phyloP scores from a whole-genome alignment of 2,797 vertebrate genomes.

The Brotula barbata region DNA sequence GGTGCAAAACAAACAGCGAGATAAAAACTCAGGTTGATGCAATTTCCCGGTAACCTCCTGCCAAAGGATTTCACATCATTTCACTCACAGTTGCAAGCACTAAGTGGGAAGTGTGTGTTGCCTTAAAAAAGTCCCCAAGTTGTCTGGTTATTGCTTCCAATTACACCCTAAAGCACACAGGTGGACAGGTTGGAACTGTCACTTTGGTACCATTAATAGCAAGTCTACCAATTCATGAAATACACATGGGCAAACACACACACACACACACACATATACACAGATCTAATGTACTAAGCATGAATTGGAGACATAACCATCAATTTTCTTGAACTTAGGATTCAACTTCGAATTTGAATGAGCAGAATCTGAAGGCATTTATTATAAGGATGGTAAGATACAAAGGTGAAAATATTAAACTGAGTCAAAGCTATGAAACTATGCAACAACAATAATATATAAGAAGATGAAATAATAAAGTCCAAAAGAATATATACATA shows the following conservation, averaged over 20 bases:
- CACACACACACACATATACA: not conserved
- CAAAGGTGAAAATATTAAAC: too few species aligned
- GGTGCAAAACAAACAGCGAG: not conserved
- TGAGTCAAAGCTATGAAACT: too few species aligned
- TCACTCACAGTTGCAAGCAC: not conserved
- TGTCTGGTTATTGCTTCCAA: constrained; percentile 6
- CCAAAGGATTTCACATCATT: not conserved
- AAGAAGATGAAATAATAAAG: too few species aligned
- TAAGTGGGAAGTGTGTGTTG: not conserved
- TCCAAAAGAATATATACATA: too few species aligned
- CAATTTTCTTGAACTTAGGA: constrained; percentile 4
- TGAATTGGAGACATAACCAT: not conserved
- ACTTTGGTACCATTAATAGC: constrained; percentile 1
- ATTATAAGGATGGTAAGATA: too few species aligned
- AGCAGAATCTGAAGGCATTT: not conserved
- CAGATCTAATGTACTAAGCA: too few species aligned
- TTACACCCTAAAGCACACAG: constrained; percentile 23
- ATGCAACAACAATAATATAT: too few species aligned
- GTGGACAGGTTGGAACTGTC: constrained; percentile 14
- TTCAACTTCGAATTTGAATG: constrained; percentile 17
- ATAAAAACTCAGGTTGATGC: not conserved
- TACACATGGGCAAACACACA: not conserved
- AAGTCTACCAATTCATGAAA: constrained; percentile 9
- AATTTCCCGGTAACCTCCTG: not conserved
- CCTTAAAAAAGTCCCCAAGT: not conserved